A percentile compares a stretch with the other conserved stretches of the same genome.
These are phyloP conservation scores for Aphelenchoides avenae DNA, from an alignment of 1,140 invertebrate species.

Conservation along the genomic window DNA sequence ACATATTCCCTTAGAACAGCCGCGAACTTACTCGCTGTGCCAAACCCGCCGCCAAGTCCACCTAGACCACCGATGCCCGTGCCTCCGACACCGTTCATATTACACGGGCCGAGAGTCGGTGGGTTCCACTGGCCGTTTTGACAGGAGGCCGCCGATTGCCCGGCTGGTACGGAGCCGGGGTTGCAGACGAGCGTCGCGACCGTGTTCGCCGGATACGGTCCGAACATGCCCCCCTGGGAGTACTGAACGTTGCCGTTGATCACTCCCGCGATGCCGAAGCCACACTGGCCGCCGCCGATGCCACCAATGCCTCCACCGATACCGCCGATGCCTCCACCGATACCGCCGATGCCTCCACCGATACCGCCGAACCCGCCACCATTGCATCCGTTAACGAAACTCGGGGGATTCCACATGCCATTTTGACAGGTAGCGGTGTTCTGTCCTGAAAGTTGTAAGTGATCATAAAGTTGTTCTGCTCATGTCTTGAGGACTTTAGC, in stretches of 20 bases:
- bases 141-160: constrained; percentile 22
- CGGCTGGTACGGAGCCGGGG: constrained; percentile 14
- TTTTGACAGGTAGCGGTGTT: background rate
- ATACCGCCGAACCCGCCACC: background rate
- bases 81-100: background rate
- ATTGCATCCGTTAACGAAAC: background rate
- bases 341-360: background rate
- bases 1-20: no score
- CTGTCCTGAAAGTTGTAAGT: constrained; percentile 3
- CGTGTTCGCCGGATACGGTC: constrained; percentile 17
- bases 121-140: constrained; percentile 21
- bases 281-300: constrained; percentile 10
- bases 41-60: no score
- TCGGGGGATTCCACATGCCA: constrained; percentile 4
- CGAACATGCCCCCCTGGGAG: constrained; percentile 9
- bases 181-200: constrained; percentile 21
- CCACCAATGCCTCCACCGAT: background rate
- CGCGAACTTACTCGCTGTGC: no score
- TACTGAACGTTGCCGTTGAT: constrained; percentile 13
- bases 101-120: constrained; percentile 13
- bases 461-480: no score
- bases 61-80: no score
- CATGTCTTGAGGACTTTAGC: no score
- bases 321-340: background rate
- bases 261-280: background rate